Conservation (phyloP, 2,888 invertebrate species). For the Cerceris rybyensis region DNA sequence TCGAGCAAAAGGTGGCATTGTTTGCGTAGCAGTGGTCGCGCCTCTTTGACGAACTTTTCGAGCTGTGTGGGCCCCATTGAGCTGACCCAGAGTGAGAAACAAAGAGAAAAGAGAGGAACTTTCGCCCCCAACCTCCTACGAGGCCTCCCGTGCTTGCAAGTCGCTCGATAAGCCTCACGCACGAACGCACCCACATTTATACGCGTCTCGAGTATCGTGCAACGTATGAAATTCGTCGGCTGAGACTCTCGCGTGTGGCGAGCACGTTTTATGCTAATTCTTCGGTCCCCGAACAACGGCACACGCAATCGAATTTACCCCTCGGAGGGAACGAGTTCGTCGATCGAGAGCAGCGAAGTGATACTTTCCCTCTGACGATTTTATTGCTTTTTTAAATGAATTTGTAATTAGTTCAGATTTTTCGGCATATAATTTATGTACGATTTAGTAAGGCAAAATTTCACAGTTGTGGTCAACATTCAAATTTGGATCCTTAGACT, state of each 20-base stretch:
- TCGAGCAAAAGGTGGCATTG: conserved; percentile 1
- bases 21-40: conserved; percentile 5
- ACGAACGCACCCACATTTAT: conserved; percentile 14
- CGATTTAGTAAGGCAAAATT: no score
- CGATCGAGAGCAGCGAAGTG: no score
- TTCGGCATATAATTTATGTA: no score
- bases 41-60: conserved; percentile 10
- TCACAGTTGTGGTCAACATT: no score
- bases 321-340: no score
- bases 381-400: no score
- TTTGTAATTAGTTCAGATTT: no score
- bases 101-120: background rate
- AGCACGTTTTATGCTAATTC: conserved; percentile 11
- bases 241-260: conserved; percentile 13
- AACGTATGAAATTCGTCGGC: conserved; percentile 14
- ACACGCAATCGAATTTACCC: background rate
- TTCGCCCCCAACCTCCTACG: conserved; percentile 33
- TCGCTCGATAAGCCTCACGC: conserved; percentile 28
- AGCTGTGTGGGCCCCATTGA: conserved; percentile 41
- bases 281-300: background rate
- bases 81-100: conserved; percentile 1
- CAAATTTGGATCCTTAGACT: no score
- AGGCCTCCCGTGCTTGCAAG: background rate
- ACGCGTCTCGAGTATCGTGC: conserved; percentile 8
- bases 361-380: no score